phyloP scores from a whole-genome alignment of 2,888 invertebrate genomes.

The Onchidella celtica region DNA sequence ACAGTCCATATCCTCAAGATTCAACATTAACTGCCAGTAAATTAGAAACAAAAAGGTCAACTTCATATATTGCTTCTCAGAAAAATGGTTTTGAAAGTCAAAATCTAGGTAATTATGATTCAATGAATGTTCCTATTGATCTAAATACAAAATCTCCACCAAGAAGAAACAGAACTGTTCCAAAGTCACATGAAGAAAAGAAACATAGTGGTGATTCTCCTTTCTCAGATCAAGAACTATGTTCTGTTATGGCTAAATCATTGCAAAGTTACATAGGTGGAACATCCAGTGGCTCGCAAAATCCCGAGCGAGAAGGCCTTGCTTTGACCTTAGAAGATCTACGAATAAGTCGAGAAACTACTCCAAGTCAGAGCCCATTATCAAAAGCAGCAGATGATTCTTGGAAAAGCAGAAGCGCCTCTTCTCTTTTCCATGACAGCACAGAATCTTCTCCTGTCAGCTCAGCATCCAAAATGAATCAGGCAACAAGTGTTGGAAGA shows the following conservation, averaged over 20 bases:
- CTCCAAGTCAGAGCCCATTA: conserved; percentile 1
- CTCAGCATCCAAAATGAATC: conserved; percentile 48
- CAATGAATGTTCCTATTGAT: not conserved
- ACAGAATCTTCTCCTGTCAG: conserved; percentile 41
- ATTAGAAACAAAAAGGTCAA: conserved; percentile 17
- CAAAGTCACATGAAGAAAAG: not conserved
- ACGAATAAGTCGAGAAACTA: not conserved
- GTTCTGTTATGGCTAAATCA: conserved; percentile 43
- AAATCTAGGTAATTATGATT: not conserved
- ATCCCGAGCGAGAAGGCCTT: conserved; percentile 40
- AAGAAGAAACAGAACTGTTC: not conserved
- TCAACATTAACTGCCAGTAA: conserved; percentile 48
- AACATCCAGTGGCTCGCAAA: conserved; percentile 7
- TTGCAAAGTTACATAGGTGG: conserved; percentile 31
- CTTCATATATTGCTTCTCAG: conserved; percentile 31
- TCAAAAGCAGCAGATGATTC: not conserved
- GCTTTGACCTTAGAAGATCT: conserved; percentile 47
- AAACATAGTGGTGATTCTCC: conserved; percentile 23
- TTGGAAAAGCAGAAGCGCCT: conserved; percentile 25
- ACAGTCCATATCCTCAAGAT: conserved; percentile 32
- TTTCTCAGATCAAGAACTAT: conserved; percentile 47
- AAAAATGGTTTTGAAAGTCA: not conserved
- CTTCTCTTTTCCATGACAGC: conserved; percentile 41
- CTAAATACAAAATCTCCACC: not conserved
- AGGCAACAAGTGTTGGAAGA: not conserved